Evolutionary conservation across 2,113 vertebrate genomes (phyloP).

Genomic region (Chionis minor): DNA sequence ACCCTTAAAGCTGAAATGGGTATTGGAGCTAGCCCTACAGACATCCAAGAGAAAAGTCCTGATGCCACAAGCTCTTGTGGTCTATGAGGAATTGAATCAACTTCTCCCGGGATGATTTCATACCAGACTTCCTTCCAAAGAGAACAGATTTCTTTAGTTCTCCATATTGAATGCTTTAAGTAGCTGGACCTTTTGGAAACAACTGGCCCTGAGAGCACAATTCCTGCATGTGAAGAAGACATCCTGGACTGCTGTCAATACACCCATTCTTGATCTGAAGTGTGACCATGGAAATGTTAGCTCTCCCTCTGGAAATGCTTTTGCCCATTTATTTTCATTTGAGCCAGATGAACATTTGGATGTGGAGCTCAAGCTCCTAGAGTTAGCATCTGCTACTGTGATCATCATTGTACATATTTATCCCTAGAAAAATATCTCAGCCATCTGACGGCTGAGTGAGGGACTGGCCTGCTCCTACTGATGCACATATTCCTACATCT

Average conservation of each 20-base stretch:
- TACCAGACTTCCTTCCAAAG: neutral
- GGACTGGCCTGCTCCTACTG: conserved; percentile 3
- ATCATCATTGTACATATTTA: conserved; percentile 42
- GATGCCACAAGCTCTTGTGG: neutral
- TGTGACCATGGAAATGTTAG: neutral
- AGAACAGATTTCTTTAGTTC: neutral
- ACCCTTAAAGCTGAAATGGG: neutral
- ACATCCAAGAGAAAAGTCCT: neutral
- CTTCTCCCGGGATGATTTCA: neutral
- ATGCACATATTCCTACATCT: neutral
- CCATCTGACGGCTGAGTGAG: conserved; percentile 28
- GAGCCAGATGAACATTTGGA: conserved; percentile 29
- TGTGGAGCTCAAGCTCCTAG: neutral
- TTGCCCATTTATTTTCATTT: neutral
- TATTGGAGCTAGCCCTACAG: neutral
- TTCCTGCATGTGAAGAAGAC: neutral
- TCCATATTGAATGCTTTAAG: neutral
- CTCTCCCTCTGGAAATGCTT: neutral
- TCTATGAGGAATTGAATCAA: neutral
- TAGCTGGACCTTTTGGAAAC: neutral
- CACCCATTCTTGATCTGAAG: neutral
- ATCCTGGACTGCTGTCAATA: neutral
- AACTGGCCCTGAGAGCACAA: neutral
- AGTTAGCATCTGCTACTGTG: conserved; percentile 39
- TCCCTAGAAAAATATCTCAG: conserved; percentile 9